phyloP scores from a whole-genome alignment of 1,140 invertebrate genomes.

The Reticulitermes speratus region DNA sequence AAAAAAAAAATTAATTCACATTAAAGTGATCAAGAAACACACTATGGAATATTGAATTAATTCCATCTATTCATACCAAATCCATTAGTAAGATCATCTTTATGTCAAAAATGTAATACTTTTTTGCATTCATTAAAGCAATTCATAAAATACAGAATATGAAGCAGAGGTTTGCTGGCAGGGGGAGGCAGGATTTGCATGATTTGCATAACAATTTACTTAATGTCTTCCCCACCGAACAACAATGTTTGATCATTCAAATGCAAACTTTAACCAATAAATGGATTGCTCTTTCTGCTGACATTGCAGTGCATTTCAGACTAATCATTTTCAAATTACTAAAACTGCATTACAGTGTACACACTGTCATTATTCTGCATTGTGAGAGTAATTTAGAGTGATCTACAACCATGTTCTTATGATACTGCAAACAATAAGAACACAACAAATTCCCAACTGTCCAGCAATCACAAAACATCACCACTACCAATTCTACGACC shows the following conservation, averaged over 20 bases:
- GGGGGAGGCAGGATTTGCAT: neutral
- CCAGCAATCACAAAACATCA: too few relatives aligned
- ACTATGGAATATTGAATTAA: slow-evolving; percentile 14
- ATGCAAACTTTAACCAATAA: slow-evolving; percentile 16
- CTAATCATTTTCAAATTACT: slow-evolving; percentile 3
- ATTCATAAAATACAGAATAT: neutral
- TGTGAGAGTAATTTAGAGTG: neutral
- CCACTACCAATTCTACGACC: too few relatives aligned
- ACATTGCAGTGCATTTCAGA: neutral
- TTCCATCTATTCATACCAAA: slow-evolving; percentile 2
- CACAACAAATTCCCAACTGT: neutral
- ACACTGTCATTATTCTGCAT: neutral
- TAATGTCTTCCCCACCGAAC: slow-evolving; percentile 4
- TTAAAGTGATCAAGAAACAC: slow-evolving; percentile 11
- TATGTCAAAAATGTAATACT: slow-evolving; percentile 19
- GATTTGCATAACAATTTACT: slow-evolving; percentile 19
- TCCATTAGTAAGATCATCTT: slow-evolving; percentile 19
- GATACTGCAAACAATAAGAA: neutral
- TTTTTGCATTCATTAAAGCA: slow-evolving; percentile 19
- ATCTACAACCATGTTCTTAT: neutral
- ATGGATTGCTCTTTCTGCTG: slow-evolving; percentile 10
- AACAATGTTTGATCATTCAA: slow-evolving; percentile 18
- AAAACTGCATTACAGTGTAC: neutral
- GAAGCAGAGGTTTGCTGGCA: neutral
- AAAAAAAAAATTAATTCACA: neutral